Conservation (phyloP, 2,797 vertebrate genomes). For the Chiloscyllium punctatum region DNA sequence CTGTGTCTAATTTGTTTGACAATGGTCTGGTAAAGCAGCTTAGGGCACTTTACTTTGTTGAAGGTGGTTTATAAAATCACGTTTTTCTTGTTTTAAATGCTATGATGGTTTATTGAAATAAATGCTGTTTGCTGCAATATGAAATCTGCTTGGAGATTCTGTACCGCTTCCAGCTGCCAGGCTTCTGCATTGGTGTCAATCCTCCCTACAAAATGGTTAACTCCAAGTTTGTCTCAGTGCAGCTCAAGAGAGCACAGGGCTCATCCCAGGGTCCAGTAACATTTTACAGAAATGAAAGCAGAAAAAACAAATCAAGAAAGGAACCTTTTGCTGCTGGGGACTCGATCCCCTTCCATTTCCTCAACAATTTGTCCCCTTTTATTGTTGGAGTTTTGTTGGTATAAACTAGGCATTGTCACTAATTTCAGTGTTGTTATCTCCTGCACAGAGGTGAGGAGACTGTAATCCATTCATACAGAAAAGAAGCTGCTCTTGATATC, state of each 20-base stretch:
- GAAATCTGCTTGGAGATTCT: background rate
- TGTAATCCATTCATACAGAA: background rate
- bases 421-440: background rate
- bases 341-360: background rate
- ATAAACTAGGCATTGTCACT: background rate
- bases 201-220: background rate
- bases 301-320: background rate
- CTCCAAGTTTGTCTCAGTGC: background rate
- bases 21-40: background rate
- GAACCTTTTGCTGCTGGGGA: background rate
- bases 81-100: background rate
- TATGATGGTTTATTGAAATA: background rate
- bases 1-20: background rate
- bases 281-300: background rate
- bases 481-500: background rate
- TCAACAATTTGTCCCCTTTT: background rate
- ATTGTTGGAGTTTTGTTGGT: background rate
- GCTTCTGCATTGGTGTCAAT: background rate
- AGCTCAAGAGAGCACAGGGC: background rate
- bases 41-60: background rate
- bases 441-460: background rate
- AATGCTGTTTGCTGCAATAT: background rate
- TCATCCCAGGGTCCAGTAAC: background rate
- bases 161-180: too few relatives aligned
- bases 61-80: background rate